Conservation (phyloP, 2,113 vertebrate species). For the Montifringilla adamsi region DNA sequence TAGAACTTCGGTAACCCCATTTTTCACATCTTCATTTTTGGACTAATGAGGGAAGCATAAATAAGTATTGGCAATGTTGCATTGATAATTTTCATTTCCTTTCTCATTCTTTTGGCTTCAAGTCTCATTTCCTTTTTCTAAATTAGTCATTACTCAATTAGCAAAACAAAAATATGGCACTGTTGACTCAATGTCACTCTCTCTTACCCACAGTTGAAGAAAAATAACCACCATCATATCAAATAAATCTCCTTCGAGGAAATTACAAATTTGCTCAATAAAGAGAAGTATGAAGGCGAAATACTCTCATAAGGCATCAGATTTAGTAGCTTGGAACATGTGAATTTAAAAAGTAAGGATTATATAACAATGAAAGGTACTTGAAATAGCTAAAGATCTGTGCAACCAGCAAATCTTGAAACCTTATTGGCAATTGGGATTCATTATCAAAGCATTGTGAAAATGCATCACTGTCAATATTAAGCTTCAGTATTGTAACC, state of each 20-base stretch:
- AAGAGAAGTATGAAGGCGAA: neutral
- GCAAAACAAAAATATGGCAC: neutral
- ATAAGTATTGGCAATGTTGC: neutral
- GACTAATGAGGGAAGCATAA: neutral
- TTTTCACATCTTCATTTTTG: neutral
- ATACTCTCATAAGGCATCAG: neutral
- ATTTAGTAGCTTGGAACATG: neutral
- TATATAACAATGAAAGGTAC: neutral
- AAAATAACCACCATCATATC: neutral
- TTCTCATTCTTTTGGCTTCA: neutral
- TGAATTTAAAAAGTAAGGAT: neutral
- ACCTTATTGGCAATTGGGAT: neutral
- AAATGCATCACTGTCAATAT: neutral
- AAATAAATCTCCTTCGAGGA: neutral
- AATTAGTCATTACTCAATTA: neutral
- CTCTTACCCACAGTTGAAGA: neutral
- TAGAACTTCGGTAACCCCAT: neutral
- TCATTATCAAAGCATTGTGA: neutral
- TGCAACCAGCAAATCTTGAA: neutral
- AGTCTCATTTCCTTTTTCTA: neutral
- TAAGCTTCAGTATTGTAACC: neutral
- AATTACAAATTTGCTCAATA: neutral
- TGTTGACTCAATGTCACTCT: neutral
- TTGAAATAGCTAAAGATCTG: neutral
- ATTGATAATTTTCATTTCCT: neutral